A percentile compares a stretch with the other conserved stretches of the same genome.
These are phyloP conservation scores for Odontomachus brunneus DNA, from an alignment of 1,140 invertebrate species.

Conservation along the genomic window DNA sequence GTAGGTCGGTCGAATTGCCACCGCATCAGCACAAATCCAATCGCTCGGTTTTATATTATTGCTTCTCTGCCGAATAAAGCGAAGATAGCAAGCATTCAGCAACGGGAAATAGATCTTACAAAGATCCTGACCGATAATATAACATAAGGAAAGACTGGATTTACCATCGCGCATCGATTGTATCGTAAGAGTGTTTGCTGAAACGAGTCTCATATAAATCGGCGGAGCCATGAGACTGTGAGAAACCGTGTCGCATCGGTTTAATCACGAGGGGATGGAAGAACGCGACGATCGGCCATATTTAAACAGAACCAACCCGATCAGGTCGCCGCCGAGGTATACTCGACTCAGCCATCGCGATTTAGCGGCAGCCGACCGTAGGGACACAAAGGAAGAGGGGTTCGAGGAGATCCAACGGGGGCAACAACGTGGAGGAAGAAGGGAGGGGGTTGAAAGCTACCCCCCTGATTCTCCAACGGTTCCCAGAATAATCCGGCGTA, in stretches of 20 bases:
- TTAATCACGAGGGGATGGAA: background rate
- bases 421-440: conserved; percentile 27
- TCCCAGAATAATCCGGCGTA: conserved; percentile 82
- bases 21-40: conserved; percentile 20
- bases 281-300: conserved; percentile 63
- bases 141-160: background rate
- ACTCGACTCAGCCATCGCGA: conserved; percentile 61
- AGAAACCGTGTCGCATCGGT: background rate
- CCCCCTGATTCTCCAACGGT: conserved; percentile 62
- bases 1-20: conserved; percentile 9
- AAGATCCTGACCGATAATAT: background rate
- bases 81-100: background rate
- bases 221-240: background rate
- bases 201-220: background rate
- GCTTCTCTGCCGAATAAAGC: conserved; percentile 25
- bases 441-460: conserved; percentile 52
- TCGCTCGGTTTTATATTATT: conserved; percentile 33
- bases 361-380: conserved; percentile 48
- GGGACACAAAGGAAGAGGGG: conserved; percentile 53
- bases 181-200: background rate
- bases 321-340: conserved; percentile 44
- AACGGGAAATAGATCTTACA: background rate
- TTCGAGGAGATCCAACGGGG: conserved; percentile 25
- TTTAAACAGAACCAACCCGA: conserved; percentile 44
- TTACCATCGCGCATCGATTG: background rate